Base-by-base conservation (phyloP, 2,888 invertebrate genomes). In the Lucinisca nassula region DNA sequence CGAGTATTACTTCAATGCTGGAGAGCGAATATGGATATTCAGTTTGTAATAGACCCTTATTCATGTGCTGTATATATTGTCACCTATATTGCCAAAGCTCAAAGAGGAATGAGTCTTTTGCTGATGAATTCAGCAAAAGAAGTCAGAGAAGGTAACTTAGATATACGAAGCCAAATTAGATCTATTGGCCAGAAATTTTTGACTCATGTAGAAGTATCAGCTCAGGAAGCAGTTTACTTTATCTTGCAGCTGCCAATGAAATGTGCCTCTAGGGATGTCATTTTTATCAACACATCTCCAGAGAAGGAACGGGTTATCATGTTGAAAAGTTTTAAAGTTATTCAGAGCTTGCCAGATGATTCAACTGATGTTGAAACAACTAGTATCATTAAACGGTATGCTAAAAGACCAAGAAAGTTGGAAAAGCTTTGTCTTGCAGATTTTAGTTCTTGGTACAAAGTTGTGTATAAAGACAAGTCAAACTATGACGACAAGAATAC, bases 171-270 rank as follows among this genome's bases (percentile, higher is more conserved):
- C 30, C 88, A 90, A 40, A 72, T 93, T 3, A 73, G 82, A 38
- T 12, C 27, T 0, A 80, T 94, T 30, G 92, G 89, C n/a, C 91
- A 92, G 49, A 91, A 87, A 38, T 93, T 94, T 61, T 72, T 93
- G 6, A 92, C 93, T 79, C 76, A 35, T 79, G 83, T 49, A 87
- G 32, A 92, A 73, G 82, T 81, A n/a, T 45, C 49, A 30, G 83
- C 81, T 8, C 81, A 81, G 73, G 82, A 94, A 83, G 92, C 93
- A 38, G 91, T 83, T 1, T 93, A 90, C 78, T 76, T 86, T 10
- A 37, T 92, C 0, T 74, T 93, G 27, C 79, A 81, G 24, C 75
- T 93, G 76, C 89, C 92, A 17, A 79, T 94, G 70, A 88, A 81
- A 49, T 51, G 70, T 30, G 55, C 84, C 12, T 86, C 86, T 27